These are phyloP conservation scores for Tinamus guttatus DNA, from an alignment of 2,113 vertebrate species.

Conservation along the genomic window DNA sequence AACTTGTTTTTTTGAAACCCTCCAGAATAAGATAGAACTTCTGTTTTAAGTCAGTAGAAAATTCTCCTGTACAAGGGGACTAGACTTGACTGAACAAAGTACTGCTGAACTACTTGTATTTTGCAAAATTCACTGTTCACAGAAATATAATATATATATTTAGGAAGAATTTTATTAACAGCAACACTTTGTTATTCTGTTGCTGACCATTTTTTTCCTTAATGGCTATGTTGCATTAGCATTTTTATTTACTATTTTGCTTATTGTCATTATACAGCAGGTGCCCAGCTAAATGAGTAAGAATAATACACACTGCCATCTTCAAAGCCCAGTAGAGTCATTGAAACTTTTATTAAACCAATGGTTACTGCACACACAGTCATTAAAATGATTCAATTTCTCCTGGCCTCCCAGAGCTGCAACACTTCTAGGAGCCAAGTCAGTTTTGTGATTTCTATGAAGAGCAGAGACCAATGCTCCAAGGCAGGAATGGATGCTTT, in stretches of 20 bases:
- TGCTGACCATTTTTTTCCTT: conserved; percentile 1
- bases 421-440: neutral
- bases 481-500: neutral
- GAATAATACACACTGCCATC: neutral
- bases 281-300: neutral
- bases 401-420: neutral
- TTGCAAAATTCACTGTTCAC: neutral
- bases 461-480: neutral
- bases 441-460: neutral
- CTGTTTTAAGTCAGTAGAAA: neutral
- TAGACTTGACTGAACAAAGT: neutral
- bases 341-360: neutral
- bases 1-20: neutral
- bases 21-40: neutral
- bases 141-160: no score
- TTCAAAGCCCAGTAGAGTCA: neutral
- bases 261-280: neutral
- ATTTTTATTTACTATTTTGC: neutral
- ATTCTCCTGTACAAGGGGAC: neutral
- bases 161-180: no score
- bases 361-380: neutral
- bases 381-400: neutral
- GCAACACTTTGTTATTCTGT: neutral
- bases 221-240: neutral
- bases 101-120: neutral